Conservation (phyloP, 2,888 invertebrate genomes). For the Incurvaria masculella region DNA sequence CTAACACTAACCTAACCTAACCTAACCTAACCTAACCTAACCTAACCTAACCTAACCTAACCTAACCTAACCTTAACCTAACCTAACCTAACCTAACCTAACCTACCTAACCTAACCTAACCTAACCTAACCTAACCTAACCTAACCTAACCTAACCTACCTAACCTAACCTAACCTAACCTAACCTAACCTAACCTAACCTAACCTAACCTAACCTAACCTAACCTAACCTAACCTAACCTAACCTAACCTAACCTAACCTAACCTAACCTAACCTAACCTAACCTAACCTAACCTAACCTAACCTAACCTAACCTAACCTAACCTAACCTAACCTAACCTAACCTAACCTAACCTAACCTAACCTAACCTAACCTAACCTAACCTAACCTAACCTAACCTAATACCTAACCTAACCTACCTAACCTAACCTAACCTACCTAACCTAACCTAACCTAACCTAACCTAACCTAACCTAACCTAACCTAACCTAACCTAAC, state of each 20-base stretch:
- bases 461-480: neutral
- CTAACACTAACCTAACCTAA: constrained; percentile 7
- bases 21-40: constrained; percentile 3
- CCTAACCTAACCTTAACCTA: constrained; percentile 9
- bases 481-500: neutral
- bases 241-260: constrained; percentile 16
- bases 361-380: constrained; percentile 12
- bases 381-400: no score
- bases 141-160: no score
- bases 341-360: constrained; percentile 15
- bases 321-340: constrained; percentile 15
- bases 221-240: constrained; percentile 13
- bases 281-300: constrained; percentile 14
- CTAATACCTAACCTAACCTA: constrained; percentile 8
- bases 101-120: constrained; percentile 10
- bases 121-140: constrained; percentile 14
- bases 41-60: constrained; percentile 9
- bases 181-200: constrained; percentile 14
- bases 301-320: constrained; percentile 13
- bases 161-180: constrained; percentile 13
- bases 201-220: constrained; percentile 13
- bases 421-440: constrained; percentile 6
- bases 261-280: constrained; percentile 18
- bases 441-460: neutral
- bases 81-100: constrained; percentile 5